A percentile compares a stretch with the other conserved stretches of the same genome.
Evolutionary conservation across 2,113 vertebrate genomes (phyloP).

Genomic region (Alligator sinensis): DNA sequence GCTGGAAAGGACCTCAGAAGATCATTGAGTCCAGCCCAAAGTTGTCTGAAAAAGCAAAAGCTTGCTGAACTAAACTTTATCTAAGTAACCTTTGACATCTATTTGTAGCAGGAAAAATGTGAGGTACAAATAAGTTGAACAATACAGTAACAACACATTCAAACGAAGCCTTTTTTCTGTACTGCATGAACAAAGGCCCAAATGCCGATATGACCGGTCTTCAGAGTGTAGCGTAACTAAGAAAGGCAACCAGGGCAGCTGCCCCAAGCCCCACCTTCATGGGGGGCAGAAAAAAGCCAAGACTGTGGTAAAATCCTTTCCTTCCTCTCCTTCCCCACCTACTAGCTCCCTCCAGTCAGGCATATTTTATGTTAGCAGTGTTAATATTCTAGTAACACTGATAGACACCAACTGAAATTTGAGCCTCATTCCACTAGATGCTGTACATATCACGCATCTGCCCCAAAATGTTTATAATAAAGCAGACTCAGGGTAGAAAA

Average conservation of each 20-base stretch:
- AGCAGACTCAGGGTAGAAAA: neutral
- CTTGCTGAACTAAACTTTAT: neutral
- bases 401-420: neutral
- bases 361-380: neutral
- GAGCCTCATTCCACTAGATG: neutral
- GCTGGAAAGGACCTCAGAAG: no score
- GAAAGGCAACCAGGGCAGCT: no score
- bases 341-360: neutral
- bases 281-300: no score
- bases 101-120: neutral
- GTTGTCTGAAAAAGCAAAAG: neutral
- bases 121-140: neutral
- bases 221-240: rapidly evolving
- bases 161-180: neutral
- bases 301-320: neutral
- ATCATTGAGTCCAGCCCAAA: neutral
- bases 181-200: neutral
- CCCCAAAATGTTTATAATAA: neutral
- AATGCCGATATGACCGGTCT: neutral
- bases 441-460: neutral
- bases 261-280: no score
- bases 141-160: neutral
- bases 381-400: neutral
- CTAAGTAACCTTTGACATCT: neutral
- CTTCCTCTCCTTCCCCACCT: neutral